Evolutionary conservation across 1,140 invertebrate genomes (phyloP).

Genomic region (Aplysia californica): DNA sequence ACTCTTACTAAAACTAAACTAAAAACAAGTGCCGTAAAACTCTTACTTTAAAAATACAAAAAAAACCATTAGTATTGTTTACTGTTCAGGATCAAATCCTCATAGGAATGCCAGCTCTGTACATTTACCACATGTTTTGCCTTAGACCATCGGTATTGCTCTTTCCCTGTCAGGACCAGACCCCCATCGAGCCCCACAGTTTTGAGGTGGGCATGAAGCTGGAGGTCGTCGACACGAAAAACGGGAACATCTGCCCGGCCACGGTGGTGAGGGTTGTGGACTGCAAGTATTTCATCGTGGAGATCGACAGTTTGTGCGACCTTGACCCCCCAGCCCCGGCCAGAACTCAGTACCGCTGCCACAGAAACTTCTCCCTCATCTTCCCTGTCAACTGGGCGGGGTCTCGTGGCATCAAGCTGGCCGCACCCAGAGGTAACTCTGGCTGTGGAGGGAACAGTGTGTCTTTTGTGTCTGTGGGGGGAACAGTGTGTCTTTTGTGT

Average conservation of each 20-base stretch:
- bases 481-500: too few relatives aligned
- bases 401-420: constrained; percentile 58
- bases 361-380: constrained; percentile 60
- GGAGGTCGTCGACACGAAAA: constrained; percentile 78
- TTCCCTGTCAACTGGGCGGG: constrained; percentile 66
- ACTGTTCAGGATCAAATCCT: too few relatives aligned
- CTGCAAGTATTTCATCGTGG: constrained; percentile 76
- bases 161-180: constrained; percentile 61
- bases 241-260: constrained; percentile 77
- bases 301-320: constrained; percentile 66
- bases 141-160: too few relatives aligned
- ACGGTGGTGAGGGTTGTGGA: constrained; percentile 77
- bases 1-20: too few relatives aligned
- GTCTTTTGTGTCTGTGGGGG: too few relatives aligned
- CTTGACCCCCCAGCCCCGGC: background rate
- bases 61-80: too few relatives aligned
- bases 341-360: constrained; percentile 58
- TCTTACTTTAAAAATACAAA: too few relatives aligned
- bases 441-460: background rate
- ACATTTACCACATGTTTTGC: too few relatives aligned
- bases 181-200: constrained; percentile 59
- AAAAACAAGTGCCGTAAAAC: too few relatives aligned
- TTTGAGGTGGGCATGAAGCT: constrained; percentile 77
- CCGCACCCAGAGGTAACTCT: constrained; percentile 58
- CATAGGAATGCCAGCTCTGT: too few relatives aligned